These are phyloP conservation scores for Rynchops niger DNA, from an alignment of 2,113 vertebrate species.

Conservation along the genomic window DNA sequence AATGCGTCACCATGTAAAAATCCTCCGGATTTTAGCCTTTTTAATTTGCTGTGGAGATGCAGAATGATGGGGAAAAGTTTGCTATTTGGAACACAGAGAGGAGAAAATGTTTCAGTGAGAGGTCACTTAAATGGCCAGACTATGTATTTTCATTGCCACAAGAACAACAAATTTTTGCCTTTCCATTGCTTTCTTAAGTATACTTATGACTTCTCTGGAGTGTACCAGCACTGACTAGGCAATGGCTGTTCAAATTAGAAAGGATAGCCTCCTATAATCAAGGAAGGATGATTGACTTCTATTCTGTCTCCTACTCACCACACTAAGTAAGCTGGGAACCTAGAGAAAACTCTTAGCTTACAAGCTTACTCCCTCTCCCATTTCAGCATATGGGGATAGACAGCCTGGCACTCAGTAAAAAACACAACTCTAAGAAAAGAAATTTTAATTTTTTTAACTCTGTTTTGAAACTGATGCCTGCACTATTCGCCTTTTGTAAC, in stretches of 20 bases:
- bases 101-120: background rate
- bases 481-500: background rate
- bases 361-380: background rate
- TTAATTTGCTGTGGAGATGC: background rate
- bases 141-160: background rate
- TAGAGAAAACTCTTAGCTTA: background rate
- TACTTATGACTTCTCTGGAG: background rate
- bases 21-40: background rate
- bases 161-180: background rate
- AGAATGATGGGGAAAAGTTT: background rate
- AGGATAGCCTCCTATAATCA: background rate
- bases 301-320: background rate
- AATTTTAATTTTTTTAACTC: background rate
- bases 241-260: background rate
- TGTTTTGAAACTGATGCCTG: background rate
- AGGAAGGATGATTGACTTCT: background rate
- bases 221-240: background rate
- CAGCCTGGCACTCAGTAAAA: background rate
- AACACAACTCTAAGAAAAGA: background rate
- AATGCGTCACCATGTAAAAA: background rate
- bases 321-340: background rate
- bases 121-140: background rate
- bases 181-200: background rate
- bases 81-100: background rate
- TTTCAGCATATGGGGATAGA: background rate